Evolutionary conservation across 2,113 vertebrate genomes (phyloP).

Genomic region (Promerops cafer): DNA sequence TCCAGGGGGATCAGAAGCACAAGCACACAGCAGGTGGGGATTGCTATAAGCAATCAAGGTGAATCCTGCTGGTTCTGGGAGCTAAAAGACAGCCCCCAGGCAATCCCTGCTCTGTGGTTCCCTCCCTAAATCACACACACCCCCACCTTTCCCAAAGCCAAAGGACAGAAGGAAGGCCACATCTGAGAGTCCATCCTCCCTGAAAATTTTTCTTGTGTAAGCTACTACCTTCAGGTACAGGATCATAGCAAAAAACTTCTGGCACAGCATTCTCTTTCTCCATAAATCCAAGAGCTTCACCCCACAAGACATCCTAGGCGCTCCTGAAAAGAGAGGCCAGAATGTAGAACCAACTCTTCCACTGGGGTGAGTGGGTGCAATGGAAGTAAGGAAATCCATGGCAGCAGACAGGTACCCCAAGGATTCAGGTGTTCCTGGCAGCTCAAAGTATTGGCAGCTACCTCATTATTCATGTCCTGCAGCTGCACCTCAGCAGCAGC

Average conservation of each 20-base stretch:
- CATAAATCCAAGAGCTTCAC: neutral
- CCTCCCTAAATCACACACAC: accelerated
- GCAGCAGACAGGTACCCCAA: neutral
- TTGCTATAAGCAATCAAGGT: neutral
- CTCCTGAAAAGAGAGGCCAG: neutral
- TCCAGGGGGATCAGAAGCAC: neutral
- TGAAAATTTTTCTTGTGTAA: neutral
- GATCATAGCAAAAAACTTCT: neutral
- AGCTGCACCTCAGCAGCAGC: neutral
- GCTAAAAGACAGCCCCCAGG: neutral
- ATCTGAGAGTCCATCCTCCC: neutral
- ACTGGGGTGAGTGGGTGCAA: neutral
- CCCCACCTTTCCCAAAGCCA: neutral
- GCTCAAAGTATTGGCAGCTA: neutral
- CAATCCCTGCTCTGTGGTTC: neutral
- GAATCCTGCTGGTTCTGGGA: neutral
- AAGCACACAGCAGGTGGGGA: neutral
- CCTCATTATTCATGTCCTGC: neutral
- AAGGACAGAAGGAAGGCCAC: neutral
- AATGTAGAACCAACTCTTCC: neutral
- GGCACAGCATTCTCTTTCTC: neutral
- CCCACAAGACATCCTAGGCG: neutral
- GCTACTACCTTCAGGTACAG: neutral
- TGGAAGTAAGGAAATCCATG: neutral
- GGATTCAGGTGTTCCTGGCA: neutral